Percentiles rank a stretch among this genome's conserved stretches.
phyloP scores from a whole-genome alignment of 2,113 vertebrate genomes.

The Periophthalmodon schlosseri region DNA sequence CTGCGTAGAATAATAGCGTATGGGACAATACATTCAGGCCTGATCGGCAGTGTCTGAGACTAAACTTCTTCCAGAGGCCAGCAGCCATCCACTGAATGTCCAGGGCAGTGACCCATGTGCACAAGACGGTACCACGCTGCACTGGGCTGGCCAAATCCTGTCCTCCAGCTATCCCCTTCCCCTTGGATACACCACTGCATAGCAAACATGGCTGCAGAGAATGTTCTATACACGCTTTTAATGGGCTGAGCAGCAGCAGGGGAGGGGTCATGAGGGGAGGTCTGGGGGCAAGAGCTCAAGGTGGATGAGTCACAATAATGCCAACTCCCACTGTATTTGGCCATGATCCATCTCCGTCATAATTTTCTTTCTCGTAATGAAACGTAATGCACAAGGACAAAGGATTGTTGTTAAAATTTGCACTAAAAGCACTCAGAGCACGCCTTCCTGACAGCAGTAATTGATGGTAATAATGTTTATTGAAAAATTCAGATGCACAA shows the following conservation, averaged over 20 bases:
- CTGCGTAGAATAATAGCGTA: neutral
- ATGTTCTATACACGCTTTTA: constrained; percentile 40
- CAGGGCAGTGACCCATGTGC: constrained; percentile 61
- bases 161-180: constrained; percentile 63
- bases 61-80: constrained; percentile 29
- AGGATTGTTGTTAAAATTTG: constrained; percentile 7
- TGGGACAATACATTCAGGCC: constrained; percentile 19
- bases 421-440: constrained; percentile 16
- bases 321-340: constrained; percentile 4
- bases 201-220: constrained; percentile 50
- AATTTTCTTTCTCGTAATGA: constrained; percentile 15
- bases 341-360: constrained; percentile 14
- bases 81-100: constrained; percentile 51
- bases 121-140: constrained; percentile 39
- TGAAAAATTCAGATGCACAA: constrained; percentile 16
- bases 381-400: constrained; percentile 29
- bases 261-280: neutral
- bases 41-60: constrained; percentile 32
- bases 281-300: constrained; percentile 23
- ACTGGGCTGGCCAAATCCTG: constrained; percentile 53
- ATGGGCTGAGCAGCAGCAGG: constrained; percentile 28
- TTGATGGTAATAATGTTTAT: constrained; percentile 5
- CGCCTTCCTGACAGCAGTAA: neutral
- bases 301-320: constrained; percentile 31
- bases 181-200: constrained; percentile 62